A percentile compares a stretch with the other conserved stretches of the same genome.
Evolutionary conservation across 2,113 vertebrate species (phyloP).

Genomic region (Oxyura jamaicensis): DNA sequence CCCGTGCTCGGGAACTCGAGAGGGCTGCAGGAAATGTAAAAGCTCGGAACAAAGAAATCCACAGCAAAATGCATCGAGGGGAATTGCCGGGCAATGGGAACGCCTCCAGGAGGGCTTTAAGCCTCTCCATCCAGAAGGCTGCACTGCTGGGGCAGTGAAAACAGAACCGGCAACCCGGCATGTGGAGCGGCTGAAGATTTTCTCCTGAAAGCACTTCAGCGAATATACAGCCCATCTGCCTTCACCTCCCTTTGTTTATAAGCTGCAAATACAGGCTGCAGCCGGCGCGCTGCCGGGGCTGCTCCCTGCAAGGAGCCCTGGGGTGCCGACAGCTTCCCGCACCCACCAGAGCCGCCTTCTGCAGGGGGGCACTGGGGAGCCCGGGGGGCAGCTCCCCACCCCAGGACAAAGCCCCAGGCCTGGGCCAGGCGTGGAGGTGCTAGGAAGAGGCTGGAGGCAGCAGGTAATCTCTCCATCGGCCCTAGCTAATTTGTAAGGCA

Average conservation of each 20-base stretch:
- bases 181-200: background rate
- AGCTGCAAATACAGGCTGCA: background rate
- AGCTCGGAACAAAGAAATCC: constrained; percentile 19
- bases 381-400: no score
- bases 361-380: no score
- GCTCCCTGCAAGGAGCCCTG: background rate
- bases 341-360: background rate
- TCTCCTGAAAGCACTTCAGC: background rate
- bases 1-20: background rate
- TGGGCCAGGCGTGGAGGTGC: background rate
- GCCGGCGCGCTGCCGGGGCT: background rate
- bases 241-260: background rate
- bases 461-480: background rate
- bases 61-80: background rate
- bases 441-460: background rate
- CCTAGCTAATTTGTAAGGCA: constrained; percentile 58
- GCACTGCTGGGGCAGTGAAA: background rate
- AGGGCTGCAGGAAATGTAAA: background rate
- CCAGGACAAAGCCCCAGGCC: rapidly evolving
- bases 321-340: background rate
- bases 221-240: background rate
- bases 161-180: background rate
- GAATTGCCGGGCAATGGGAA: background rate
- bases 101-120: background rate
- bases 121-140: background rate